phyloP scores from a whole-genome alignment of 1,140 invertebrate genomes.

The Mizuhopecten yessoensis region DNA sequence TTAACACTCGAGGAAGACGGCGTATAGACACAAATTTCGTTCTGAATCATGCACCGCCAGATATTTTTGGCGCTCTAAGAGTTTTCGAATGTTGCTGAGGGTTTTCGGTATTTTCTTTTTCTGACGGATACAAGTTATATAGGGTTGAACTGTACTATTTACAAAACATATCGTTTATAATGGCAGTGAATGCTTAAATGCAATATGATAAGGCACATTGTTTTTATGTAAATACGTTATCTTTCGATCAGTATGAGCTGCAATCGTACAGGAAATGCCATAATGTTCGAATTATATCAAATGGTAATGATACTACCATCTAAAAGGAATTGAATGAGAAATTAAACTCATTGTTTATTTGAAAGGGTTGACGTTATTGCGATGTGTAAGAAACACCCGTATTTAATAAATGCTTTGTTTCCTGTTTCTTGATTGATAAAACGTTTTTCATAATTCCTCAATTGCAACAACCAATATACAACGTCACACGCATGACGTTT shows the following conservation, averaged over 20 bases:
- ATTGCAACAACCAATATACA: background rate
- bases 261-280: background rate
- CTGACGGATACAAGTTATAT: background rate
- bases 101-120: background rate
- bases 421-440: background rate
- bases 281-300: background rate
- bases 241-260: background rate
- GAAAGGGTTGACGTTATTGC: background rate
- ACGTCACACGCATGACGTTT: too few species aligned
- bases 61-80: background rate
- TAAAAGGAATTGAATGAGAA: background rate
- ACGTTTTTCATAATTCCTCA: background rate
- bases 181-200: background rate
- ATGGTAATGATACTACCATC: background rate
- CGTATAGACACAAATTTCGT: background rate
- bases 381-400: background rate
- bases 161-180: background rate
- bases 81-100: background rate
- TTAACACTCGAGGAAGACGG: constrained; percentile 15
- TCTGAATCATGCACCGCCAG: background rate
- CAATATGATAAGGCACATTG: background rate
- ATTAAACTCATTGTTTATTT: background rate
- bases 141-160: background rate
- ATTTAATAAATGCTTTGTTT: too few species aligned
- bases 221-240: background rate